These are phyloP conservation scores for Enteromius viviparus DNA, from an alignment of 2,797 vertebrate genomes.

Conservation along the genomic window DNA sequence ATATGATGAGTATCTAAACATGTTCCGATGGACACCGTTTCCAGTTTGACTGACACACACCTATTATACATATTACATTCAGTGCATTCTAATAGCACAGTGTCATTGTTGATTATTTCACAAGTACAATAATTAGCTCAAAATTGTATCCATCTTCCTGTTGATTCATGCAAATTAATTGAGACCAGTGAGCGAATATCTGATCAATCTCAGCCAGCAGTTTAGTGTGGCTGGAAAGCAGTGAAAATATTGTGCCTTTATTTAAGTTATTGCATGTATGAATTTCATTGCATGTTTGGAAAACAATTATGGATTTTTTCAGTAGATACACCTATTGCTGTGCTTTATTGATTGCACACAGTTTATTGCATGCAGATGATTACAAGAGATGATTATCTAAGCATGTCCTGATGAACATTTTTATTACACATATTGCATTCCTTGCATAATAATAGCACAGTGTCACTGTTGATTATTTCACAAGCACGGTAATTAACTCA, in stretches of 20 bases:
- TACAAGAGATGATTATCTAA: neutral
- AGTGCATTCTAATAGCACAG: neutral
- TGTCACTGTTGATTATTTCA: slow-evolving; percentile 10
- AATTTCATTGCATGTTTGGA: neutral
- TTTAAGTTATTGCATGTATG: neutral
- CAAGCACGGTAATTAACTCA: slow-evolving; percentile 7
- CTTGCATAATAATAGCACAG: neutral
- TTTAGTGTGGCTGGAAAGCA: slow-evolving; percentile 23
- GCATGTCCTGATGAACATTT: neutral
- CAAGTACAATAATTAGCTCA: slow-evolving; percentile 14
- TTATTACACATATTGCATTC: neutral
- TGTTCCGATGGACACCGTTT: neutral
- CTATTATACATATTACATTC: neutral
- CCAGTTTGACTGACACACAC: neutral
- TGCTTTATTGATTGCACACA: neutral
- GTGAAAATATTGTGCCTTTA: neutral
- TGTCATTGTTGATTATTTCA: slow-evolving; percentile 12
- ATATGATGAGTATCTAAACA: neutral
- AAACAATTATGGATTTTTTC: neutral
- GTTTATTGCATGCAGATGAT: neutral
- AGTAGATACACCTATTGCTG: neutral
- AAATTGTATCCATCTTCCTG: slow-evolving; percentile 12
- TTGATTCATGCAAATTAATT: slow-evolving; percentile 32
- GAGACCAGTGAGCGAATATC: neutral
- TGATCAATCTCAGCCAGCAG: slow-evolving; percentile 57